A percentile compares a stretch with the other conserved stretches of the same genome.
These are phyloP conservation scores for Scleropages formosus DNA, from an alignment of 2,797 vertebrate genomes.

Conservation along the genomic window DNA sequence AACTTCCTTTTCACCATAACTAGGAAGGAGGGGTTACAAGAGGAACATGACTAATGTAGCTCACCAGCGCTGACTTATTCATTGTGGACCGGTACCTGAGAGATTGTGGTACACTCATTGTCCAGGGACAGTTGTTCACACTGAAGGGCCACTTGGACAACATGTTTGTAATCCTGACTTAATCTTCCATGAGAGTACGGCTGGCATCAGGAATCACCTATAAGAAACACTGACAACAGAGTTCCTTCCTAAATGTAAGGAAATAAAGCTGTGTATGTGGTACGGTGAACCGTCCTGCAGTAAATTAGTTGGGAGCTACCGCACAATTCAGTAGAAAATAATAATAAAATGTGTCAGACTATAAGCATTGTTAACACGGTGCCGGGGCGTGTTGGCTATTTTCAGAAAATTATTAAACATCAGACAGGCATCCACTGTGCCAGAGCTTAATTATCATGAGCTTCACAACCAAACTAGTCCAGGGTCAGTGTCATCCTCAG, in stretches of 20 bases:
- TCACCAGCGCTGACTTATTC: too few species aligned
- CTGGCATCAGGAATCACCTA: constrained; percentile 21
- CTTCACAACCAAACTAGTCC: neutral
- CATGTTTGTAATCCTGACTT: neutral
- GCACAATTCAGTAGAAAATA: constrained; percentile 41
- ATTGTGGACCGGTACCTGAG: too few species aligned
- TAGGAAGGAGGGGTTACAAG: too few species aligned
- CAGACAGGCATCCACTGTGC: neutral
- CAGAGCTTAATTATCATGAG: neutral
- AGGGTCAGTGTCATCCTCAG: neutral
- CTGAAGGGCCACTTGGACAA: neutral
- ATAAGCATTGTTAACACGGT: neutral
- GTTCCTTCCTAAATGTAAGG: constrained; percentile 21
- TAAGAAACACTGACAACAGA: constrained; percentile 29
- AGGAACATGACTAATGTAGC: too few species aligned
- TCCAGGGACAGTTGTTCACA: constrained; percentile 3
- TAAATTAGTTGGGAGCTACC: constrained; percentile 43
- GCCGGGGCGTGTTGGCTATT: constrained; percentile 16
- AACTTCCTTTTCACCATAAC: too few species aligned
- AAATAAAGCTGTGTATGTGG: constrained; percentile 37
- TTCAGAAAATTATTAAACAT: constrained; percentile 23
- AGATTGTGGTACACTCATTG: constrained; percentile 14
- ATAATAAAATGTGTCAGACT: constrained; percentile 1
- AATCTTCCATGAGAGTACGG: neutral
- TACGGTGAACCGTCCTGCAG: constrained; percentile 39